Base-by-base conservation (phyloP, 2,888 invertebrate genomes). In the Buathra laborator region DNA sequence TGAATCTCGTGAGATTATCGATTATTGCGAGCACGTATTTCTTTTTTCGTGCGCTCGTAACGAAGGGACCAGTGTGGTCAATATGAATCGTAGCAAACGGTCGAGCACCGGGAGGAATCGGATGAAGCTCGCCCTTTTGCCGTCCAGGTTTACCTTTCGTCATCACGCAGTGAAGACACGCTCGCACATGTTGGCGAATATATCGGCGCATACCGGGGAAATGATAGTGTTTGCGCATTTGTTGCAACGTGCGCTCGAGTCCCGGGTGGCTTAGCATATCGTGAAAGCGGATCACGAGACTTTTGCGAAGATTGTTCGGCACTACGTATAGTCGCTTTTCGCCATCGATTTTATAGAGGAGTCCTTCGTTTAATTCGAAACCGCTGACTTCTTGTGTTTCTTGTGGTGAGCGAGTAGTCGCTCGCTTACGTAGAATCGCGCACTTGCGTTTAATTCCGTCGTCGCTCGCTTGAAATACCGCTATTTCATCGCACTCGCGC, bases 81-180 rank as follows among this genome's bases (percentile, higher is more conserved):
- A 88, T 16, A 51, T 90, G 86, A 0, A 90, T 79, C 2, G 86
- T 56, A 1, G 64, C 88, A 68, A 90, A 90, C 2, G 89, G 89
- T 46, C 87, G 48, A 29, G 44, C 71, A 7, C 87, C 90, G 0
- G 86, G 86, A 0, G 87, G 87, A 12, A 89, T 88, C 24, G 90
- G 89, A 66, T 90, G 87, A 6, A 91, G 70, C 3, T 81, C 71
- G 9, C 88, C 88, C 7, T 74, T 74, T 76, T 82, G 85, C 43
- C 72, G 85, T 6, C 90, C 89, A 7, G 72, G 70, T 32, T 75
- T 83, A 9, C 43, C 46, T 68, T 90, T 89, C n/a, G 67, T 82
- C 43, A 87, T 37, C 0, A 87, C 80, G 75, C 89, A 91, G 14
- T 89, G 84, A 0, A 90, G n/a, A 59, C 90, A 91, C 3, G 75